Evolutionary conservation across 1,140 invertebrate genomes (phyloP).

Genomic region (Apis dorsata): DNA sequence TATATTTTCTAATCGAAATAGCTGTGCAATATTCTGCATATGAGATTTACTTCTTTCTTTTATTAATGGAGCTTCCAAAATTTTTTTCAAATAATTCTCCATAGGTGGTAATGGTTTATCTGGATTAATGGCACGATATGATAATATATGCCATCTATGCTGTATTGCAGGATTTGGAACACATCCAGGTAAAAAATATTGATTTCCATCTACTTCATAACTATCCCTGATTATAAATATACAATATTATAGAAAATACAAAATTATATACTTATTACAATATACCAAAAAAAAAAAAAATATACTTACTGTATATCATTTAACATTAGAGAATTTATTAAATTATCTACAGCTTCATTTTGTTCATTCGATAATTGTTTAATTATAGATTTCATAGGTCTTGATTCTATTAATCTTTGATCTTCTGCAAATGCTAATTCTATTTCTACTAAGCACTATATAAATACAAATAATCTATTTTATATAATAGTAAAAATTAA

Average conservation of each 20-base stretch:
- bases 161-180: conserved; percentile 57
- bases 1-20: conserved; percentile 49
- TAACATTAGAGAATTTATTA: conserved; percentile 61
- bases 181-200: conserved; percentile 55
- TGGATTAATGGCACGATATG: conserved; percentile 61
- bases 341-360: conserved; percentile 50
- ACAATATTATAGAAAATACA: background rate
- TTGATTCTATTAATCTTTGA: conserved; percentile 41
- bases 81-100: conserved; percentile 44
- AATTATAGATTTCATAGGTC: conserved; percentile 46
- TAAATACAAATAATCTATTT: conserved; percentile 6
- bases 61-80: conserved; percentile 40
- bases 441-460: conserved; percentile 62
- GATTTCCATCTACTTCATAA: background rate
- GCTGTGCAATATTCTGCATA: conserved; percentile 42
- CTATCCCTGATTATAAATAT: conserved; percentile 32
- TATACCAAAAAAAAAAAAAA: background rate
- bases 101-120: conserved; percentile 57
- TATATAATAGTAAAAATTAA: background rate
- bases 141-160: conserved; percentile 57
- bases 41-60: conserved; percentile 30
- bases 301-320: conserved; percentile 44
- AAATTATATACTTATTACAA: background rate
- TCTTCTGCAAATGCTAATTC: conserved; percentile 60
- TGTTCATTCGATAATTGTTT: conserved; percentile 57